Conservation (phyloP, 2,888 invertebrate genomes). For the Acanthococcus lagerstroemiae region DNA sequence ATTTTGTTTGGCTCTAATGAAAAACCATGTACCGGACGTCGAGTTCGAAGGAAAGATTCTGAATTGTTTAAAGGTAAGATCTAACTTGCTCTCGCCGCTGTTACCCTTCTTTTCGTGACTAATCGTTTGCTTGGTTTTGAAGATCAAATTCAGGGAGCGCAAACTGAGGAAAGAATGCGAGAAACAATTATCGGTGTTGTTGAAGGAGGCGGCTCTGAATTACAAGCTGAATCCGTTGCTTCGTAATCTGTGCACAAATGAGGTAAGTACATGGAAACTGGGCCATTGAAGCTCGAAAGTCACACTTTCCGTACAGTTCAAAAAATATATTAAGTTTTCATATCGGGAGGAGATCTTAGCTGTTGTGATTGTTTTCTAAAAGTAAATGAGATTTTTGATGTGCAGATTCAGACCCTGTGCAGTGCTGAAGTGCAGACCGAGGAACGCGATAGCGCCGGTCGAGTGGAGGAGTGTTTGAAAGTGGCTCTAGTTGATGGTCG, state of each 20-base stretch:
- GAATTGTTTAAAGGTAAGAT: constrained; percentile 59
- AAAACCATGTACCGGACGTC: constrained; percentile 46
- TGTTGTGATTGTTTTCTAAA: too few species aligned
- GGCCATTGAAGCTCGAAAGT: constrained; percentile 28
- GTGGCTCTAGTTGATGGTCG: constrained; percentile 59
- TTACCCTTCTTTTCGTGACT: too few species aligned
- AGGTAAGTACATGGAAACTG: constrained; percentile 50
- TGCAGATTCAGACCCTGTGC: constrained; percentile 46
- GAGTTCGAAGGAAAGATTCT: constrained; percentile 76
- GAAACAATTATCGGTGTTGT: constrained; percentile 66
- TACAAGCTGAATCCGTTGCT: constrained; percentile 82
- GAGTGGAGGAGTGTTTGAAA: constrained; percentile 86
- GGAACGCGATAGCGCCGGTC: constrained; percentile 48
- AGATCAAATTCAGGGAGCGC: constrained; percentile 60
- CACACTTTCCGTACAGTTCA: background rate
- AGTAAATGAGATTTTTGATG: too few species aligned
- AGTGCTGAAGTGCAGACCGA: constrained; percentile 46
- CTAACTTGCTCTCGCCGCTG: too few species aligned
- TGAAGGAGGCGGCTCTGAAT: constrained; percentile 82
- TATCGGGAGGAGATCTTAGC: background rate
- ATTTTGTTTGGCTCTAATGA: constrained; percentile 51
- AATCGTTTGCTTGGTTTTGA: constrained; percentile 9
- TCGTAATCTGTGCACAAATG: constrained; percentile 62
- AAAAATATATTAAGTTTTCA: background rate
- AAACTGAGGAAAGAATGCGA: constrained; percentile 67